Percentiles rank a stretch among this genome's conserved stretches.
Conservation (phyloP, 1,140 invertebrate genomes). For the Caenorhabditis inopinata region DNA sequence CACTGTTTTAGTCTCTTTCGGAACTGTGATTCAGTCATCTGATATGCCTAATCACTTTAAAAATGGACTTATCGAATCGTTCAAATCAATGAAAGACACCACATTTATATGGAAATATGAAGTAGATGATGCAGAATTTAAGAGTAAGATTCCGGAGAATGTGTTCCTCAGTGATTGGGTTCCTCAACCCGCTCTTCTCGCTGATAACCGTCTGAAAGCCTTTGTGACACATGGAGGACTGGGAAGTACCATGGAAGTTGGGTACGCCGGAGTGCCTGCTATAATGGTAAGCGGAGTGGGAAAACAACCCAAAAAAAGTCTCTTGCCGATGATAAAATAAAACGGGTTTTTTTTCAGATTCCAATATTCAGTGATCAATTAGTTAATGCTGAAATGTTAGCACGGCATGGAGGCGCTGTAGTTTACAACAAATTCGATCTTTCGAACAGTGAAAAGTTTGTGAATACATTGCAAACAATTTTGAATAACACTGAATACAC, state of each 20-base stretch:
- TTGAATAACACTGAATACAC: neutral
- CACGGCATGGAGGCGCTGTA: slow-evolving; percentile 39
- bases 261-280: slow-evolving; percentile 51
- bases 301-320: neutral
- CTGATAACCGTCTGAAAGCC: slow-evolving; percentile 43
- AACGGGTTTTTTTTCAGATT: neutral
- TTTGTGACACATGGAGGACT: slow-evolving; percentile 58
- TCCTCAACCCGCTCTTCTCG: slow-evolving; percentile 38
- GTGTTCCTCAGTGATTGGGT: neutral
- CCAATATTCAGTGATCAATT: slow-evolving; percentile 55
- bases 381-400: slow-evolving; percentile 42
- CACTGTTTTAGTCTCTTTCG: slow-evolving; percentile 44
- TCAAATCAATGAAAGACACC: neutral
- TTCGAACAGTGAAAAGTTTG: neutral
- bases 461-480: neutral
- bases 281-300: slow-evolving; percentile 42
- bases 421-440: slow-evolving; percentile 40
- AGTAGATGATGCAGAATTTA: neutral
- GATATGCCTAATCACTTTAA: slow-evolving; percentile 17
- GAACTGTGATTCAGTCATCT: slow-evolving; percentile 37
- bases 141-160: neutral
- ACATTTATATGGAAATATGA: slow-evolving; percentile 24
- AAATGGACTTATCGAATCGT: neutral
- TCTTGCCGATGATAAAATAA: too few species aligned
- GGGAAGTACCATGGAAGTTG: slow-evolving; percentile 51